These are phyloP conservation scores for Rhinopomastus cyanomelas DNA, from an alignment of 2,113 vertebrate species.

Conservation along the genomic window DNA sequence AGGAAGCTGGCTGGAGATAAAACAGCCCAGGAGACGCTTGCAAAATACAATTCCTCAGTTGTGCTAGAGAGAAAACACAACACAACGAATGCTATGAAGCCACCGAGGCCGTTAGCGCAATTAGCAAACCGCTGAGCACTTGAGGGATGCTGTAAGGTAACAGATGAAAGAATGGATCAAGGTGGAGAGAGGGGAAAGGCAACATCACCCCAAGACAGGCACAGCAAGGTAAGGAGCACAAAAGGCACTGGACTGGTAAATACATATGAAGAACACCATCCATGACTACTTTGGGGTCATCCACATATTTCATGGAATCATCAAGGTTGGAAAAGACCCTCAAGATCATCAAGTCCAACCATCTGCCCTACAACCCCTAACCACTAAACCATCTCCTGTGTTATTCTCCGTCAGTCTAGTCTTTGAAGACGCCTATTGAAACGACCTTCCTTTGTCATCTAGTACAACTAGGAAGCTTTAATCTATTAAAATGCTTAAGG, in stretches of 20 bases:
- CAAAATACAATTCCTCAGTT: neutral
- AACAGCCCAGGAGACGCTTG: neutral
- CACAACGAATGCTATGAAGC: neutral
- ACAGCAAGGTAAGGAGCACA: neutral
- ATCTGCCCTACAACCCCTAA: too few species aligned
- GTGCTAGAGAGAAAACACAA: neutral
- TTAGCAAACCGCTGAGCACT: neutral
- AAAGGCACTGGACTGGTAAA: neutral
- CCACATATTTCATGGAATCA: too few species aligned
- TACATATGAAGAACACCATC: neutral
- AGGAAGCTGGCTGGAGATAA: neutral
- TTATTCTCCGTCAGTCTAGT: too few species aligned
- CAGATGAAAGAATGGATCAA: neutral
- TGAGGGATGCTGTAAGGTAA: neutral
- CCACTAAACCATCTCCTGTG: too few species aligned
- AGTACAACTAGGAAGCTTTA: neutral
- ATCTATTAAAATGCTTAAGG: neutral
- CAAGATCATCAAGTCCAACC: too few species aligned
- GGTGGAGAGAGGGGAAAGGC: neutral
- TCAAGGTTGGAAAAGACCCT: too few species aligned
- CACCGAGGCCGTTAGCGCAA: neutral
- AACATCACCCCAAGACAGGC: neutral
- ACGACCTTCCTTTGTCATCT: accelerated
- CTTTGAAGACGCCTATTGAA: neutral
- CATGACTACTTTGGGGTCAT: accelerated